These are phyloP conservation scores for Psittacula echo DNA, from an alignment of 2,797 vertebrate genomes.

Conservation along the genomic window DNA sequence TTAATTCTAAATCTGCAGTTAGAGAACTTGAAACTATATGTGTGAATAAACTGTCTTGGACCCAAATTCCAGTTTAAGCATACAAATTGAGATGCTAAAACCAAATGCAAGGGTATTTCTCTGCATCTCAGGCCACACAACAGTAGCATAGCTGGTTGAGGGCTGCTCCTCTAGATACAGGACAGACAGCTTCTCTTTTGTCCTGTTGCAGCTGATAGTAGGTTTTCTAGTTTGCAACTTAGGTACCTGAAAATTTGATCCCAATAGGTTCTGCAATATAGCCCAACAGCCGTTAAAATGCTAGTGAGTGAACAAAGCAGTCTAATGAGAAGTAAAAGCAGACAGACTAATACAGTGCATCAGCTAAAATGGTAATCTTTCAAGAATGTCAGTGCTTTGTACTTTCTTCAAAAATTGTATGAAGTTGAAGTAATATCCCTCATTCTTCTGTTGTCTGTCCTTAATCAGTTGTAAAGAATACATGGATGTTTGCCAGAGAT, in stretches of 20 bases:
- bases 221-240: background rate
- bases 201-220: background rate
- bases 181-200: background rate
- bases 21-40: background rate
- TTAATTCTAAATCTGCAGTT: background rate
- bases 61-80: background rate
- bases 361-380: slow-evolving; percentile 34
- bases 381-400: slow-evolving; percentile 20
- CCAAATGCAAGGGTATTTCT: background rate
- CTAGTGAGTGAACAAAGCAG: background rate
- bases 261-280: background rate
- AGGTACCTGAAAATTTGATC: background rate
- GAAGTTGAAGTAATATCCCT: slow-evolving; percentile 49
- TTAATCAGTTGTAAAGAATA: slow-evolving; percentile 60
- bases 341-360: background rate
- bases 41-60: background rate
- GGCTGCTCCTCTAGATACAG: background rate
- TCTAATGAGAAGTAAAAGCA: background rate
- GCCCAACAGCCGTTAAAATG: background rate
- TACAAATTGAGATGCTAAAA: background rate
- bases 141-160: background rate
- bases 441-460: slow-evolving; percentile 44
- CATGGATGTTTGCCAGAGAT: slow-evolving; percentile 60
- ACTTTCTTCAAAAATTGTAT: slow-evolving; percentile 22
- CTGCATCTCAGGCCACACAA: background rate